Conservation (phyloP, 2,797 vertebrate species). For the Menidia menidia region DNA sequence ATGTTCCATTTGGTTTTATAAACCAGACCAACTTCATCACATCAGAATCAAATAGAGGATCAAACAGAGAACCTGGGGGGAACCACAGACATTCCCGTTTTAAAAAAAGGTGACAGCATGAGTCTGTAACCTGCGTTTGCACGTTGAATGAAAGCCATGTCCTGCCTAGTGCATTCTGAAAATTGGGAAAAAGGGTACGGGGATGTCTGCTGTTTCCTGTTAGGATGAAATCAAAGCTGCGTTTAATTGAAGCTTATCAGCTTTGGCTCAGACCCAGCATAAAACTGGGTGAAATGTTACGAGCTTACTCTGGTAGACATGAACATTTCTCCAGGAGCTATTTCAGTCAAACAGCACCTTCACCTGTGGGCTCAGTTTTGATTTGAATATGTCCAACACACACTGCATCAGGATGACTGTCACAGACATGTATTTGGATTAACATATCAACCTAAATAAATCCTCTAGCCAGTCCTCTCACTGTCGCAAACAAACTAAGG, state of each 20-base stretch:
- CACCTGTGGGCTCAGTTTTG: conserved; percentile 12
- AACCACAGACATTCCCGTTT: too few relatives aligned
- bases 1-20: too few relatives aligned
- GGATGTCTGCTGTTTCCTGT: too few relatives aligned
- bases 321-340: not conserved
- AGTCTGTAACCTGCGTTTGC: conserved; percentile 9
- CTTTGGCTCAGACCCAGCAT: too few relatives aligned
- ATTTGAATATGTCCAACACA: not conserved
- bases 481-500: conserved; percentile 60
- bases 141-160: too few relatives aligned
- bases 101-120: not conserved
- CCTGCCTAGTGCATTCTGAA: too few relatives aligned
- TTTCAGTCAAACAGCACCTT: not conserved
- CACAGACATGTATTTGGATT: conserved; percentile 58
- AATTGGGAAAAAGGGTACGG: too few relatives aligned
- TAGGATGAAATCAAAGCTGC: too few relatives aligned
- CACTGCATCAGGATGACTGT: conserved; percentile 37
- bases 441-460: conserved; percentile 60
- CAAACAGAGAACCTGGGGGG: too few relatives aligned
- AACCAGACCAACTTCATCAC: too few relatives aligned
- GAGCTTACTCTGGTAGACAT: not conserved
- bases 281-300: not conserved
- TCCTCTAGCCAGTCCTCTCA: conserved; percentile 34
- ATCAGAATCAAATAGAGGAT: too few relatives aligned
- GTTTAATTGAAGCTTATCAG: too few relatives aligned